Base-by-base conservation (phyloP, 1,140 invertebrate species). In the Dufourea novaeangliae region DNA sequence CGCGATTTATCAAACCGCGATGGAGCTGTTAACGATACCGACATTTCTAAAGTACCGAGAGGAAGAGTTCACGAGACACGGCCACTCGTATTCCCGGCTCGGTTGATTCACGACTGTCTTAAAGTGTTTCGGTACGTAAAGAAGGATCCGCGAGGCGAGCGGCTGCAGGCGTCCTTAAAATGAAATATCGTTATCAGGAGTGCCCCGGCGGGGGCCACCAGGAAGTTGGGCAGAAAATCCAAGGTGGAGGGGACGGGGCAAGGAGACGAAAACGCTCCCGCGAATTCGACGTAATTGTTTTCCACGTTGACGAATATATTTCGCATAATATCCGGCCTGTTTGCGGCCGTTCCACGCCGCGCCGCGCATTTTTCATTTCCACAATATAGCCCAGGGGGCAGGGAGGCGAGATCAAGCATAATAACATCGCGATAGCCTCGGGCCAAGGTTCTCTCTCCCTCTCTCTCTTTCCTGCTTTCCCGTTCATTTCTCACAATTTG, bases 361-460 rank as follows among this genome's bases (percentile, higher is more conserved):
- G 52, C 29, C 17, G 22, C 39, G 61, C 62, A 67, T 75, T 75
- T 79, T 79, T 79, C 71, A 79, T 79, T 79, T 74, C 20, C 71
- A 37, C 64, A 7, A 79, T 69, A 62, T 41, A 57, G 37, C 32
- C 17, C 59, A 29, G 11, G 20, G 25, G 10, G 39, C 56, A 14
- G 17, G 17, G 56, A 67, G 59, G 22, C n/a, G 59, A 76, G 59
- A 70, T 79, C 77, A 63, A 29, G 57, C 57, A 50, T 70, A 80
- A 80, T 80, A 80, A 76, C 63, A 44, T 14, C 29, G 54, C 62
- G 71, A 78, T 66, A 50, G n/a, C 25, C 22, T 10, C 14, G 27
- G 50, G n/a, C 14, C 52, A 14, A 67, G 50, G 27, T 20, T 44
- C 69, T 25, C 22, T 20, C 27, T n/a, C n/a, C n/a, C n/a, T n/a